These are phyloP conservation scores for Ylistrum balloti DNA, from an alignment of 1,140 invertebrate species.

Conservation along the genomic window DNA sequence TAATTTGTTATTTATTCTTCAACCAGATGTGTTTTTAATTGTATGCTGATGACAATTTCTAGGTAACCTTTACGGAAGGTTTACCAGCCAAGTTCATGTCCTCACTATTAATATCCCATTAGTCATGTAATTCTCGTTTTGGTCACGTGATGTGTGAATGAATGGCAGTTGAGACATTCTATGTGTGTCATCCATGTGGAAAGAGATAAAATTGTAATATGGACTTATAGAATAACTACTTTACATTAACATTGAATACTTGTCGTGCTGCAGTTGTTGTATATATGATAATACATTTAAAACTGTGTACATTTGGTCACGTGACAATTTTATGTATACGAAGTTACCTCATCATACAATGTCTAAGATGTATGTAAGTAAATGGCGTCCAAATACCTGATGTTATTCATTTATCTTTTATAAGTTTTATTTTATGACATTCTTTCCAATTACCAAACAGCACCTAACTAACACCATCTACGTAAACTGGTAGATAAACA, in stretches of 20 bases:
- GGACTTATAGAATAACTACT: background rate
- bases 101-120: no score
- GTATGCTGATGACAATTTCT: no score
- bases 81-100: no score
- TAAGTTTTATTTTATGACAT: no score
- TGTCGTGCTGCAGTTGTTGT: background rate
- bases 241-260: background rate
- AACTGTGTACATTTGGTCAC: background rate
- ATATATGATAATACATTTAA: background rate
- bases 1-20: no score
- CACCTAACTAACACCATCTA: no score
- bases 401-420: no score
- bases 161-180: background rate
- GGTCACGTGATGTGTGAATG: background rate
- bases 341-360: background rate
- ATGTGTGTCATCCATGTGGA: background rate
- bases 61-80: no score
- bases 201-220: background rate
- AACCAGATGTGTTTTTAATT: no score
- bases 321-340: background rate
- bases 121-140: no score
- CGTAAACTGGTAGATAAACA: no score
- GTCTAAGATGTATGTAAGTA: background rate
- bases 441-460: no score
- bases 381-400: slow-evolving; percentile 10